phyloP scores from a whole-genome alignment of 2,797 vertebrate genomes.

The Sebastes nivosus region DNA sequence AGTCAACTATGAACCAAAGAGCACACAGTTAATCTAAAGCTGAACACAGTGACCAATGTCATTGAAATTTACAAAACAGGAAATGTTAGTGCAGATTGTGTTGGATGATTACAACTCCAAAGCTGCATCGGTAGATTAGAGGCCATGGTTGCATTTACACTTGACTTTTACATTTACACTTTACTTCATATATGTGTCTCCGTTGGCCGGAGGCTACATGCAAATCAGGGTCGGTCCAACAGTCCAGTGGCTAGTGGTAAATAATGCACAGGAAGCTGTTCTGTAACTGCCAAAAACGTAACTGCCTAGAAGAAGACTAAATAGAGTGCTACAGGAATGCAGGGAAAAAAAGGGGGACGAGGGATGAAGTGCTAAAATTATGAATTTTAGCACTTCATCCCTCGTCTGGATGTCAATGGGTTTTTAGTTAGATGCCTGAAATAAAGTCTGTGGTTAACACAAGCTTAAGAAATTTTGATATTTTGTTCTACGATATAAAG shows the following conservation, averaged over 20 bases:
- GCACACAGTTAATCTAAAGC: background rate
- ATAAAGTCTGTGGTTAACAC: too few species aligned
- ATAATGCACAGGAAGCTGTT: background rate
- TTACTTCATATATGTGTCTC: background rate
- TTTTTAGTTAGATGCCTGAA: too few species aligned
- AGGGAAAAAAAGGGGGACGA: too few species aligned
- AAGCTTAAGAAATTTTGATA: too few species aligned
- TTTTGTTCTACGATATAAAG: too few species aligned
- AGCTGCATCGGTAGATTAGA: background rate
- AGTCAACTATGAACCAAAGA: conserved; percentile 5
- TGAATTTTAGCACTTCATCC: too few species aligned
- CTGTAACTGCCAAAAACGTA: background rate
- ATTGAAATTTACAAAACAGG: background rate
- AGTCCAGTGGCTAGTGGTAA: background rate
- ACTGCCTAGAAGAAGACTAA: background rate
- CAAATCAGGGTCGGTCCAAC: background rate
- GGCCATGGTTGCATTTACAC: background rate
- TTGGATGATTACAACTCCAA: background rate
- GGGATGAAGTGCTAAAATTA: too few species aligned
- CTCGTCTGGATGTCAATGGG: too few species aligned
- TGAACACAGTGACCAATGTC: background rate
- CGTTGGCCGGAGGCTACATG: background rate
- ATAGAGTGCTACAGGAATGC: too few species aligned
- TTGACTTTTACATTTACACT: background rate
- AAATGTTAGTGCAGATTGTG: background rate